phyloP scores from a whole-genome alignment of 2,888 invertebrate species.

The Anagyrus pseudococci region DNA sequence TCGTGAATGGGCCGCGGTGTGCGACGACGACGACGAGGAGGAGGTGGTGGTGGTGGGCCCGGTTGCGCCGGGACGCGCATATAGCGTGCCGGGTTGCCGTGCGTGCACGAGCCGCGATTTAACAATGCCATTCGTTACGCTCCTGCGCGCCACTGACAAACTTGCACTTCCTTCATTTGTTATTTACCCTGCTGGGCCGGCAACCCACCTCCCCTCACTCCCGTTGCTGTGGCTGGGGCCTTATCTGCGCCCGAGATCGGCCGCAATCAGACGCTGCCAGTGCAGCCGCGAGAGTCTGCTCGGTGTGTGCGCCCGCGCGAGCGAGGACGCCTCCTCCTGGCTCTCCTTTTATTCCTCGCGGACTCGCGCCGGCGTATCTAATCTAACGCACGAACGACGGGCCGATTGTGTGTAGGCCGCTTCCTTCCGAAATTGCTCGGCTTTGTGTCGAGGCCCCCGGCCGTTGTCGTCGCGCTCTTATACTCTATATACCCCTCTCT shows the following conservation, averaged over 20 bases:
- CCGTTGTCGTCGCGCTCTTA: no score
- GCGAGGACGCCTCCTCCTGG: background rate
- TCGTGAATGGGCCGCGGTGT: background rate
- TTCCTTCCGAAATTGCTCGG: conserved; percentile 7
- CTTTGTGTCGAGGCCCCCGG: background rate
- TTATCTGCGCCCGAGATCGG: background rate
- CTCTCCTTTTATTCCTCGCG: no score
- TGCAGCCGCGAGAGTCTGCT: background rate
- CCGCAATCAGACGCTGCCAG: background rate
- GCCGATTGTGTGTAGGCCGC: no score
- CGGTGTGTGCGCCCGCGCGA: background rate
- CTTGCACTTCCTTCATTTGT: conserved; percentile 31
- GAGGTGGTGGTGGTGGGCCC: no score
- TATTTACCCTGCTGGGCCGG: conserved; percentile 15
- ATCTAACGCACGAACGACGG: no score
- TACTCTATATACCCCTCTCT: no score
- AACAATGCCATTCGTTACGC: conserved; percentile 29
- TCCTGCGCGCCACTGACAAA: conserved; percentile 31
- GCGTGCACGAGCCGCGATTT: conserved; percentile 7
- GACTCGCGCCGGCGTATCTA: background rate
- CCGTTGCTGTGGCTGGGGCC: background rate
- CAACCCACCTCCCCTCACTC: background rate
- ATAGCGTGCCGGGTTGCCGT: background rate
- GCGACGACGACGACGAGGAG: no score
- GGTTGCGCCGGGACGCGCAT: background rate